These are phyloP conservation scores for Drymonia ruficornis DNA, from an alignment of 2,888 invertebrate genomes.

Conservation along the genomic window DNA sequence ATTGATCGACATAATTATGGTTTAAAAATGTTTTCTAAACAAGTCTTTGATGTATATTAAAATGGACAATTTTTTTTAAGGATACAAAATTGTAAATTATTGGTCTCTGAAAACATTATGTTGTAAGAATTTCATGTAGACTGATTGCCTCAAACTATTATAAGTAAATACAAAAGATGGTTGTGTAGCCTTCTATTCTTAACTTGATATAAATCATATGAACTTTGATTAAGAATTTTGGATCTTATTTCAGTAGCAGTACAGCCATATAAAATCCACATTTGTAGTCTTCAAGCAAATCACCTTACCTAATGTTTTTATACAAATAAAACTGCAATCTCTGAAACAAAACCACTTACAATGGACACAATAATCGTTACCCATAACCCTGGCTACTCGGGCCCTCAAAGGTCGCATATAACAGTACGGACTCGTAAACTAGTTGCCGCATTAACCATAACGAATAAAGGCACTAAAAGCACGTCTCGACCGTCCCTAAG, in stretches of 20 bases:
- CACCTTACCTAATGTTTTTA: neutral
- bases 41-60: constrained; percentile 18
- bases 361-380: constrained; percentile 34
- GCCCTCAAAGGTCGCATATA: constrained; percentile 74
- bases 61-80: neutral
- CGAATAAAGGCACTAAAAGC: constrained; percentile 84
- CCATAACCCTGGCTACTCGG: constrained; percentile 1
- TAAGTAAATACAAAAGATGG: too few species aligned
- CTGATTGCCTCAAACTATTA: neutral
- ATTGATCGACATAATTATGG: constrained; percentile 28
- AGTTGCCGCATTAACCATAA: constrained; percentile 82
- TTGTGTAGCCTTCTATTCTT: too few species aligned
- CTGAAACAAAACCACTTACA: neutral
- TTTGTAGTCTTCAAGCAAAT: too few species aligned
- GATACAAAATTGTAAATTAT: neutral
- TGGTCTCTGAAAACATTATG: neutral
- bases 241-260: too few species aligned
- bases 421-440: constrained; percentile 78
- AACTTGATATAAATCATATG: too few species aligned
- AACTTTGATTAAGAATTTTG: too few species aligned
- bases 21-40: constrained; percentile 36
- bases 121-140: neutral
- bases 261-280: too few species aligned
- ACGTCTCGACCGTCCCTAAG: constrained; percentile 74
- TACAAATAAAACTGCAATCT: neutral